Conservation (phyloP, 53 echinoderm and acorn worm genomes). For the Actinopyga echinites region DNA sequence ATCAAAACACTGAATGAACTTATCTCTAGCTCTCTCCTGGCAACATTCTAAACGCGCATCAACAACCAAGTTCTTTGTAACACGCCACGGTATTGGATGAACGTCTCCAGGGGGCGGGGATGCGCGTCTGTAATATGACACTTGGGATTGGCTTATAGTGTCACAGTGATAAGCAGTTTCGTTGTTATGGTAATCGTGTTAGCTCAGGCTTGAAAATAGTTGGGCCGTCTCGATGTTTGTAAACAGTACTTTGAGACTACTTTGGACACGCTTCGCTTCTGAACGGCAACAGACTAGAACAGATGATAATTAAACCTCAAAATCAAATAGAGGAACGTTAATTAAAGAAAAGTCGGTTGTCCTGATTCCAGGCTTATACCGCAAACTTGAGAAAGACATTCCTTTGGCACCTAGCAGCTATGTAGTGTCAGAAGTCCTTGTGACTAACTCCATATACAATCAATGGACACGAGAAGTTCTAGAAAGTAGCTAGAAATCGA, state of each 20-base stretch:
- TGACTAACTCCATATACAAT: too few species aligned
- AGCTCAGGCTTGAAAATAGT: not conserved
- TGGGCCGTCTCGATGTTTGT: too few species aligned
- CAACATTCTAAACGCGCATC: constrained; percentile 19
- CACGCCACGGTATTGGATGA: constrained; percentile 20
- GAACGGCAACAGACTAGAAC: too few species aligned
- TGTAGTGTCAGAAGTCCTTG: not conserved
- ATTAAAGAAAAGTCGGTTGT: too few species aligned
- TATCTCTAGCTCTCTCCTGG: not conserved
- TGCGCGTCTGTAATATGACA: constrained; percentile 40
- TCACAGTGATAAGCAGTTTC: not conserved
- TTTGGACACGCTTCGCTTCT: too few species aligned
- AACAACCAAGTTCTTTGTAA: constrained; percentile 22
- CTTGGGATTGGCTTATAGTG: constrained; percentile 29
- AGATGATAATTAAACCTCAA: too few species aligned
- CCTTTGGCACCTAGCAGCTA: constrained; percentile 15
- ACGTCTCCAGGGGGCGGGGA: constrained; percentile 40
- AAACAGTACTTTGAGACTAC: too few species aligned
- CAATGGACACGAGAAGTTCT: too few species aligned
- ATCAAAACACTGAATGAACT: constrained; percentile 33
- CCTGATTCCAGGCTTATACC: too few species aligned
- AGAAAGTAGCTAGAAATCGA: too few species aligned
- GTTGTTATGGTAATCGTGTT: constrained; percentile 34
- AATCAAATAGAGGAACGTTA: too few species aligned
- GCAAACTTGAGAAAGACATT: constrained; percentile 13